A percentile compares a stretch with the other conserved stretches of the same genome.
phyloP scores from a whole-genome alignment of 2,797 vertebrate species.

The Hippoglossus hippoglossus region DNA sequence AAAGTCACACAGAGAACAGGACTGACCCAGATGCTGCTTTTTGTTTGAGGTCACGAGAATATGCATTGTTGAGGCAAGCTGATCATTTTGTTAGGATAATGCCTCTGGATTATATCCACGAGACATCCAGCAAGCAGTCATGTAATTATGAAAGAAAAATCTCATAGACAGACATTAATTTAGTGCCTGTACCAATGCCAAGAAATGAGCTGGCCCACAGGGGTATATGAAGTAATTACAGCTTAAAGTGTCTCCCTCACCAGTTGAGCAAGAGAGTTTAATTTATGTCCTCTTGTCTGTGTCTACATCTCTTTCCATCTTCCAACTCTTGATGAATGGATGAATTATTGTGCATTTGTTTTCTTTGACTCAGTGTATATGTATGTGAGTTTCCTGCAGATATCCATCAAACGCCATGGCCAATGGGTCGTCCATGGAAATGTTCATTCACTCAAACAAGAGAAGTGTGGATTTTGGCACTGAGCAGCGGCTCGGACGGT shows the following conservation, averaged over 20 bases:
- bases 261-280: constrained; percentile 1
- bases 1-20: constrained; percentile 21
- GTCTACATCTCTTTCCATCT: constrained; percentile 16
- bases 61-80: constrained; percentile 48
- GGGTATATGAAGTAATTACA: constrained; percentile 20
- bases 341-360: constrained; percentile 24
- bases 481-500: background rate
- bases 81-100: constrained; percentile 38
- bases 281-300: constrained; percentile 22
- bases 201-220: background rate
- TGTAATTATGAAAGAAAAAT: constrained; percentile 40
- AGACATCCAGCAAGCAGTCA: constrained; percentile 15
- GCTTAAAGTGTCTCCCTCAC: background rate
- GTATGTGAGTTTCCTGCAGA: constrained; percentile 25
- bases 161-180: constrained; percentile 9
- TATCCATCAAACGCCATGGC: constrained; percentile 10
- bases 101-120: constrained; percentile 14
- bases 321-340: constrained; percentile 19
- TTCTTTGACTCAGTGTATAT: constrained; percentile 18
- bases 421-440: constrained; percentile 35
- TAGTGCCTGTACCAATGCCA: background rate
- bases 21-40: background rate
- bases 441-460: constrained; percentile 34
- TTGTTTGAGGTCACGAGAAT: constrained; percentile 3
- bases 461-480: constrained; percentile 61